These are phyloP conservation scores for Montipora capitata DNA, from an alignment of 92 coral and sea anemone species.

Conservation along the genomic window DNA sequence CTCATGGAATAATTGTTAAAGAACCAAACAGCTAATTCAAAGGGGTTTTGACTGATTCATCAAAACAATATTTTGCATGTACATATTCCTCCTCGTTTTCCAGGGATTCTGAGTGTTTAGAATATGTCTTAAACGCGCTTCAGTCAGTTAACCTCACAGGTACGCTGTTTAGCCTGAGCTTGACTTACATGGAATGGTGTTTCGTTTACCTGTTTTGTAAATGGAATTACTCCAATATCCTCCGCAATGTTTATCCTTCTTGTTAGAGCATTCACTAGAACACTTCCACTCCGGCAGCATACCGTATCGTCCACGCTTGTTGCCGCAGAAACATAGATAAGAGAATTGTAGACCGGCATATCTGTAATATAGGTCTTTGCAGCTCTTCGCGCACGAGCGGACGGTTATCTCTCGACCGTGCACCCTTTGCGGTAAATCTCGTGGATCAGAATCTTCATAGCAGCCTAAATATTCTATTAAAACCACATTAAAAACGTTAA, in stretches of 20 bases:
- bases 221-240: constrained; percentile 97
- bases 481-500: background rate
- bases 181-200: background rate
- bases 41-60: too few species aligned
- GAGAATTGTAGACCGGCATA: constrained; percentile 94
- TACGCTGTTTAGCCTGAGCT: too few species aligned
- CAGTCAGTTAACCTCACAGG: too few species aligned
- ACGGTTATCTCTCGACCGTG: constrained; percentile 85
- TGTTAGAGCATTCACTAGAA: constrained; percentile 78
- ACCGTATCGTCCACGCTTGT: constrained; percentile 90
- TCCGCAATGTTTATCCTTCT: constrained; percentile 85
- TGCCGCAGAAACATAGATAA: constrained; percentile 97
- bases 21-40: too few species aligned
- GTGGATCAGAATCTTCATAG: constrained; percentile 96
- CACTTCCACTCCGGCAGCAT: constrained; percentile 90
- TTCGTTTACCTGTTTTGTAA: constrained; percentile 82
- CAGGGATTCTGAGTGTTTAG: too few species aligned
- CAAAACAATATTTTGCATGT: too few species aligned
- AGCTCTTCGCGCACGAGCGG: constrained; percentile 83
- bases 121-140: too few species aligned
- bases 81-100: too few species aligned
- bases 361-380: constrained; percentile 87
- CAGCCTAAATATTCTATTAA: constrained; percentile 85
- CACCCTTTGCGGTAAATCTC: constrained; percentile 93
- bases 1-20: too few species aligned